Evolutionary conservation across 2,113 vertebrate genomes (phyloP).

Genomic region (Oreochromis spilurus): DNA sequence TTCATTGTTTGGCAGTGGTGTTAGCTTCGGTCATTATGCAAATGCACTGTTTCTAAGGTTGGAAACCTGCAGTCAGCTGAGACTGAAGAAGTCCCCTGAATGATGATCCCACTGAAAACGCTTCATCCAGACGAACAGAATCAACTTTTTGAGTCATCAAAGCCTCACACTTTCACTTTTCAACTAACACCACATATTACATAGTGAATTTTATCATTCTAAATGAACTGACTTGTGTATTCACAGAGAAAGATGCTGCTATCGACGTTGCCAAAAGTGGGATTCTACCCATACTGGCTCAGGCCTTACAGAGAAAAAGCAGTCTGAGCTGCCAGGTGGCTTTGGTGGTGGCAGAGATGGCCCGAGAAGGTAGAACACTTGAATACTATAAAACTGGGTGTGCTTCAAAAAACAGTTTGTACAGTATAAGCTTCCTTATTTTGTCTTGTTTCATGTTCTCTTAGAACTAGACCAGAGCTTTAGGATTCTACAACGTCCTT

Average conservation of each 20-base stretch:
- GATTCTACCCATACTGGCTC: constrained; percentile 72
- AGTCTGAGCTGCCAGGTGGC: constrained; percentile 73
- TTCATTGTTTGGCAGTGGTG: neutral
- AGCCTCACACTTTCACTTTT: neutral
- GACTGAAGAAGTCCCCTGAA: neutral
- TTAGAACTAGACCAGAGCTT: neutral
- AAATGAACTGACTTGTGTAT: neutral
- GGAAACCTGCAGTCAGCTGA: neutral
- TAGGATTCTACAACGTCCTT: neutral
- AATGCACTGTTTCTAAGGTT: neutral
- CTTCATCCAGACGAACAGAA: neutral
- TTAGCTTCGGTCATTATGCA: neutral
- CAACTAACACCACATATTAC: neutral
- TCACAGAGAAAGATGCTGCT: constrained; percentile 74
- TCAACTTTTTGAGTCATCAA: neutral
- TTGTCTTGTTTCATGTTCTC: neutral
- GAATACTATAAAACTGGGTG: neutral
- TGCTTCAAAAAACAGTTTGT: neutral
- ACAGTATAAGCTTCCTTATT: neutral
- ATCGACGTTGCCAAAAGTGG: constrained; percentile 67
- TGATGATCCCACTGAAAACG: neutral
- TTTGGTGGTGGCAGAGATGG: constrained; percentile 81
- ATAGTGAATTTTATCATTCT: neutral
- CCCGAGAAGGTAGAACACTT: constrained; percentile 73
- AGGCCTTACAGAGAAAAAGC: constrained; percentile 68